phyloP scores from a whole-genome alignment of 2,888 invertebrate genomes.

The Lagria hirta region DNA sequence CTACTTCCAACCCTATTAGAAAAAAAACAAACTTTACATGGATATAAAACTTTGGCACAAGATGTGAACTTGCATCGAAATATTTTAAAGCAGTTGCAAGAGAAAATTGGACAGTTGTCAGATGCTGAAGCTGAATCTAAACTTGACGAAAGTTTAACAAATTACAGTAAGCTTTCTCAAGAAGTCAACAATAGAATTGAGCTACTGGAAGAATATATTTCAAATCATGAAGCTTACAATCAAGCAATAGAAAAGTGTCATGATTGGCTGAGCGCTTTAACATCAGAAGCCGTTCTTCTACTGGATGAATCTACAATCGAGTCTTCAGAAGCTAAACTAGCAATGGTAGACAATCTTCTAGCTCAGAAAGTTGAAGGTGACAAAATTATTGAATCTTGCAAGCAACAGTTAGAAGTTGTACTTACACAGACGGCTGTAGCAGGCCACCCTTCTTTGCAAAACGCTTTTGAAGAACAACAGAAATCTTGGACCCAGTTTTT shows the following conservation, averaged over 20 bases:
- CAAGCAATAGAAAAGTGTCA: constrained; percentile 80
- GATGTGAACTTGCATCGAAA: constrained; percentile 85
- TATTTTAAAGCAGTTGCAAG: constrained; percentile 79
- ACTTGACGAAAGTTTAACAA: constrained; percentile 70
- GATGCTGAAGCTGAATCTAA: constrained; percentile 79
- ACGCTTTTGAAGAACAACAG: constrained; percentile 73
- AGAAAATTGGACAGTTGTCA: constrained; percentile 75
- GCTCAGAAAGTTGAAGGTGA: constrained; percentile 75
- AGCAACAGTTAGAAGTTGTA: constrained; percentile 70
- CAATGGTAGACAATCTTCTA: constrained; percentile 73
- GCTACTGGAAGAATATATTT: constrained; percentile 70
- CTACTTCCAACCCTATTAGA: constrained; percentile 80
- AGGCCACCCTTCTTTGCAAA: constrained; percentile 73
- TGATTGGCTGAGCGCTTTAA: constrained; percentile 78
- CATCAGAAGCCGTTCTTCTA: constrained; percentile 75
- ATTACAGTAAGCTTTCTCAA: constrained; percentile 68
- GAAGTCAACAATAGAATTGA: constrained; percentile 68
- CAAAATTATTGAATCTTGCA: constrained; percentile 68
- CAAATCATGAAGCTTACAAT: constrained; percentile 80
- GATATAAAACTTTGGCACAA: constrained; percentile 76
- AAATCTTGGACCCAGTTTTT: constrained; percentile 76
- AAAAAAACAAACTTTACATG: constrained; percentile 84
- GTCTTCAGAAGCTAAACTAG: constrained; percentile 73
- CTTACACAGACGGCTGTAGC: constrained; percentile 74
- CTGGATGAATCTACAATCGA: constrained; percentile 78